These are phyloP conservation scores for Dendrolimus pini DNA, from an alignment of 2,888 invertebrate species.

Conservation along the genomic window DNA sequence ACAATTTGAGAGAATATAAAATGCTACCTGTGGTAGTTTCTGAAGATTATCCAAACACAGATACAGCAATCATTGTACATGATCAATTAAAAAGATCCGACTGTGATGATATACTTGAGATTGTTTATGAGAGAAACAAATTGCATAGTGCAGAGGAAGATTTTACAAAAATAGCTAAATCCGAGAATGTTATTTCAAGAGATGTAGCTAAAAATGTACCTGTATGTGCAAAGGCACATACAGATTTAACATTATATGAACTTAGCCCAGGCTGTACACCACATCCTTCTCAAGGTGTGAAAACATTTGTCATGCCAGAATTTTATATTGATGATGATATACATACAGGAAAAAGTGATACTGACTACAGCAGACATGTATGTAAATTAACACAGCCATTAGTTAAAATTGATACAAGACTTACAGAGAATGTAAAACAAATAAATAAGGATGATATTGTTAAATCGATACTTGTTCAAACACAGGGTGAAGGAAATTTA, in stretches of 20 bases:
- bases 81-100: neutral
- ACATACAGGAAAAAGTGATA: neutral
- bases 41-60: neutral
- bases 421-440: neutral
- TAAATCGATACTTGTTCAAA: no score
- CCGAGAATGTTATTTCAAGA: neutral
- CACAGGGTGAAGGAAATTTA: no score
- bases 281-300: neutral
- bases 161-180: neutral
- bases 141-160: neutral
- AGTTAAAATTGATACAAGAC: neutral
- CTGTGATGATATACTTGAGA: constrained; percentile 1
- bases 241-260: neutral
- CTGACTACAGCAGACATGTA: no score
- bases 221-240: neutral
- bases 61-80: neutral
- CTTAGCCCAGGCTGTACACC: neutral
- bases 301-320: neutral
- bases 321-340: neutral
- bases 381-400: neutral
- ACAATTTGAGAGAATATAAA: constrained; percentile 4
- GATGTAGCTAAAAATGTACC: neutral
- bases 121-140: neutral
- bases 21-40: neutral
- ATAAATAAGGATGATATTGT: neutral